Evolutionary conservation across 2,113 vertebrate species (phyloP).

Genomic region (Elachura formosa): DNA sequence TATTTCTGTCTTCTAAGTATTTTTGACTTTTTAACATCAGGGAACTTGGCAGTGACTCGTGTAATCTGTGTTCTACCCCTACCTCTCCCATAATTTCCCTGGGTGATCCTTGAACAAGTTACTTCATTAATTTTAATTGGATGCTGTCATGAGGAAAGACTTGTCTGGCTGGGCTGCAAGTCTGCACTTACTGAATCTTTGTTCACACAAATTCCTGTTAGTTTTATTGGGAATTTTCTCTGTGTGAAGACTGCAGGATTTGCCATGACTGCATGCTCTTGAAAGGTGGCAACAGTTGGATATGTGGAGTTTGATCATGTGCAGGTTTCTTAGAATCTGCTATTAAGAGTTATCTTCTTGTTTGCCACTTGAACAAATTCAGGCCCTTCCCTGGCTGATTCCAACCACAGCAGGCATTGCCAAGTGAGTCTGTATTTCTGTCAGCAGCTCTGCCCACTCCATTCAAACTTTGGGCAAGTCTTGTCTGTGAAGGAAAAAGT

Average conservation of each 20-base stretch:
- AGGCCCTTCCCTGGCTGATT: background rate
- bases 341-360: background rate
- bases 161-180: background rate
- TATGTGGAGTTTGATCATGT: background rate
- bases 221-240: background rate
- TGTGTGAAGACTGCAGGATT: background rate
- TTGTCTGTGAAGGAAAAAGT: background rate
- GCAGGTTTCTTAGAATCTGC: background rate
- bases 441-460: background rate
- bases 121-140: slow-evolving; percentile 43
- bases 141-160: background rate
- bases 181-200: background rate
- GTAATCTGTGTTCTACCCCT: background rate
- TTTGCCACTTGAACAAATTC: background rate
- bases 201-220: background rate
- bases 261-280: background rate
- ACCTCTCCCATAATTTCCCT: background rate
- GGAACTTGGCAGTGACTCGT: background rate
- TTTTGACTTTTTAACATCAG: background rate
- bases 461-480: background rate
- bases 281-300: background rate
- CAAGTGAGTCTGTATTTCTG: background rate
- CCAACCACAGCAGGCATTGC: background rate
- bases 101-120: background rate
- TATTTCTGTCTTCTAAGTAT: background rate